Evolutionary conservation across 2,888 invertebrate species (phyloP), one percentile per base, ranked within the genome.

Genomic region (Temnothorax rugatulus): DNA sequence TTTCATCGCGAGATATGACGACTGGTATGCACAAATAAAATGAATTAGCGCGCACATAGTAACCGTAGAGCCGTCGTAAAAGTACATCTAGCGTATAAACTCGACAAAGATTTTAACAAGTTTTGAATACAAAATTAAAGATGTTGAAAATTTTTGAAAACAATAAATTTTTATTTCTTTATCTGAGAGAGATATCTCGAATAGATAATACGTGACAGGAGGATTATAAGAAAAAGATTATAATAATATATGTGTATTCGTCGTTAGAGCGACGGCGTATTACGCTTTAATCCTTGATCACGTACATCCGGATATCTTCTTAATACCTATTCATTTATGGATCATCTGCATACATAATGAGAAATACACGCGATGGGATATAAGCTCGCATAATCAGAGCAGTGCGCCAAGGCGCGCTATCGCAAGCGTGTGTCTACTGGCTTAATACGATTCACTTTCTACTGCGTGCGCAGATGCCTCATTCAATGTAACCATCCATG

Each of bases 361-460:
- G 71, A 81, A 71, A 71, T 59, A 44, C 15, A 38, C 41, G 54
- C 18, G 47, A 57, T 11, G 41, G 52, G 9, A 52, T 47, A 47
- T 44, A 77, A 66, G 54, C 25, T 61, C 29, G 47, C 34, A 38
- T 61, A 71, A 79, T 71, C 79, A 59, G 38, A 71, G 59, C 47
- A 59, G 25, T 4, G 68, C 57, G 9, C 29, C 68, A 47, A 66
- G 44, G 77, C 9, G 77, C 54, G 11, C n/a, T 38, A 52, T 66
- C 41, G 54, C 41, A 34, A 61, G 34, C 5, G 47, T 61, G 52
- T 41, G 66, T 29, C 25, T 41, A 38, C 41, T 66, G 57, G 25
- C 25, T 81, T 81, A 81, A 81, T 81, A 38, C 73, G 59, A 71
- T 81, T 81, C 73, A 59, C 47, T 71, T 81, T 71, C 73, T 81